Percentiles rank a stretch among this genome's conserved stretches.
Conservation (phyloP, 2,888 invertebrate genomes). For the Cataglyphis altisquamis region DNA sequence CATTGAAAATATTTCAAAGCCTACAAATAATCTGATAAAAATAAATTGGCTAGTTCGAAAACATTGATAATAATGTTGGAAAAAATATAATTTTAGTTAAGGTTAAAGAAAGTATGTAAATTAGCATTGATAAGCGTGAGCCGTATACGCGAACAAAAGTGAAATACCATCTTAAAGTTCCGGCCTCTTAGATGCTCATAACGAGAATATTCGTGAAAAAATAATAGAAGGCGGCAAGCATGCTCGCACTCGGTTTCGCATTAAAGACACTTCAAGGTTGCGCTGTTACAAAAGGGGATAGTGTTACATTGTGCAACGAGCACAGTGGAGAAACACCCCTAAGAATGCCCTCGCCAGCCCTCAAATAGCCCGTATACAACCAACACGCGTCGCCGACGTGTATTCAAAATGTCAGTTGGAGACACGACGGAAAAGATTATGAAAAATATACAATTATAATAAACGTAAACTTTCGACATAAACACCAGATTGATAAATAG, state of each 20-base stretch:
- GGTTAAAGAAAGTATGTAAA: background rate
- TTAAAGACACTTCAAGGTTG: conserved; percentile 81
- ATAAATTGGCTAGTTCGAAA: too few species aligned
- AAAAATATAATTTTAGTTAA: background rate
- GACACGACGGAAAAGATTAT: conserved; percentile 17
- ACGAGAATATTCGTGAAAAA: conserved; percentile 82
- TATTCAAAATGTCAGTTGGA: conserved; percentile 84
- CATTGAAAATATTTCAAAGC: conserved; percentile 73
- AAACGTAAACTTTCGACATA: background rate
- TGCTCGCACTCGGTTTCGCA: conserved; percentile 79
- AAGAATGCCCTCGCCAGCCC: conserved; percentile 78
- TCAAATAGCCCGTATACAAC: conserved; percentile 85
- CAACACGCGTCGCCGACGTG: conserved; percentile 67
- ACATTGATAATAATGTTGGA: background rate
- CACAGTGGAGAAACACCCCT: conserved; percentile 84
- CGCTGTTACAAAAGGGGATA: conserved; percentile 80
- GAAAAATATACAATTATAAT: conserved; percentile 30
- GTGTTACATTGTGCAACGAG: conserved; percentile 86
- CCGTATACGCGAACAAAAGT: conserved; percentile 6
- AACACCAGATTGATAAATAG: background rate
- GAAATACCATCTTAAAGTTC: conserved; percentile 35
- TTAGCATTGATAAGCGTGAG: background rate
- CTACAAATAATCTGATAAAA: background rate
- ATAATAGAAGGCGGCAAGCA: conserved; percentile 73
- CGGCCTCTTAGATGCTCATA: conserved; percentile 65